These are phyloP conservation scores for Chrysochloris asiatica DNA, from an alignment of 2,113 vertebrate species.

Conservation along the genomic window DNA sequence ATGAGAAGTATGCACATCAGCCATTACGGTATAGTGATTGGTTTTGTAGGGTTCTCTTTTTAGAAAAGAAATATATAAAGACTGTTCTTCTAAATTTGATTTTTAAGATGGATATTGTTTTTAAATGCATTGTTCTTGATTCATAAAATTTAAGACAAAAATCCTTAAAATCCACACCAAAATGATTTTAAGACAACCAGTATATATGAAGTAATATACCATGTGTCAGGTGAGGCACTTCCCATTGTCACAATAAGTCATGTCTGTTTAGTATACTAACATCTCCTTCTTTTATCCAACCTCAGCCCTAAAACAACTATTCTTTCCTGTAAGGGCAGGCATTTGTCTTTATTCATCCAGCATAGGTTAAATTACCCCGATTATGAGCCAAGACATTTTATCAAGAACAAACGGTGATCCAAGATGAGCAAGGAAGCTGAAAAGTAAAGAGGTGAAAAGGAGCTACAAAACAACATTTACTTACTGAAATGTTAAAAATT, in stretches of 20 bases:
- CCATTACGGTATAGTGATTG: not conserved
- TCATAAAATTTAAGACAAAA: not conserved
- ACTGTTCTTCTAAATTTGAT: not conserved
- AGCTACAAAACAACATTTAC: not conserved
- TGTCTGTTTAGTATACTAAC: not conserved
- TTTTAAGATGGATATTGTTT: not conserved
- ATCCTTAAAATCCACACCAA: not conserved
- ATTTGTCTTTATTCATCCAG: not conserved
- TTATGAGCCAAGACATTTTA: not conserved
- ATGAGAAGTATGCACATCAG: fast-evolving
- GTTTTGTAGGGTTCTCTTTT: not conserved
- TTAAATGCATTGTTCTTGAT: not conserved
- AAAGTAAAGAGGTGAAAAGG: not conserved
- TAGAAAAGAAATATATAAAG: not conserved
- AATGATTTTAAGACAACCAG: not conserved
- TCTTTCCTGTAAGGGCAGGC: not conserved
- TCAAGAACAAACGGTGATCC: not conserved
- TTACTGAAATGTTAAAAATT: not conserved
- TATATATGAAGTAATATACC: not conserved
- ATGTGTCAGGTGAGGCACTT: not conserved
- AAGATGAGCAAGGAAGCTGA: not conserved
- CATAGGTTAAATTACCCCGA: no score
- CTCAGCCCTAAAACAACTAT: not conserved
- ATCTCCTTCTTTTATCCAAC: not conserved
- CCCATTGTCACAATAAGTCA: not conserved